phyloP scores from a whole-genome alignment of 1,140 invertebrate genomes.

The Marisa cornuarietis region DNA sequence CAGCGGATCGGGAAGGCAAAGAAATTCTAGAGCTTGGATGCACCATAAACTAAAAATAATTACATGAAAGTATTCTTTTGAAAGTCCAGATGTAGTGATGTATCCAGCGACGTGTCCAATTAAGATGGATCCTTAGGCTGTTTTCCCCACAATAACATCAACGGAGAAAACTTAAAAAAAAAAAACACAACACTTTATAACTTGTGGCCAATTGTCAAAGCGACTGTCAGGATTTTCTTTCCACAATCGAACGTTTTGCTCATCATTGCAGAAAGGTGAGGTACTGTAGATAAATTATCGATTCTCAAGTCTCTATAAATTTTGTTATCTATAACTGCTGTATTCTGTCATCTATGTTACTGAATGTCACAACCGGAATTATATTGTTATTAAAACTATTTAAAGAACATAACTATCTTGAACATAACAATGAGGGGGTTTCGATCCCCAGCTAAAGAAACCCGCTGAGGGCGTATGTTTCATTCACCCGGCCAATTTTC shows the following conservation, averaged over 20 bases:
- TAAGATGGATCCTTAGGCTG: too few relatives aligned
- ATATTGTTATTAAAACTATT: neutral
- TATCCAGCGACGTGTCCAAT: too few relatives aligned
- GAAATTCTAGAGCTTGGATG: too few relatives aligned
- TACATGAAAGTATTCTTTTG: too few relatives aligned
- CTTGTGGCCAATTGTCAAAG: neutral
- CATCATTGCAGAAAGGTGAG: too few relatives aligned
- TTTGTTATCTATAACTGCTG: neutral
- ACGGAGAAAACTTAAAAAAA: too few relatives aligned
- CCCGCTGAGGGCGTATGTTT: slow-evolving; percentile 8
- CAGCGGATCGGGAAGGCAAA: too few relatives aligned
- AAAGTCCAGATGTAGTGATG: too few relatives aligned
- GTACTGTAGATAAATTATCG: too few relatives aligned
- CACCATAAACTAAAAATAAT: too few relatives aligned
- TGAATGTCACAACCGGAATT: neutral
- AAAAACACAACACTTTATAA: too few relatives aligned
- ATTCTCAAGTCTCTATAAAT: neutral
- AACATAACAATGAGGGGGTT: neutral
- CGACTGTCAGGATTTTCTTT: neutral
- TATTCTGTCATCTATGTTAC: neutral
- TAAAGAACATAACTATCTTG: neutral
- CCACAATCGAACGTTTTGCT: neutral
- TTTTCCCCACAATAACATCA: too few relatives aligned
- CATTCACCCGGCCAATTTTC: slow-evolving; percentile 14
- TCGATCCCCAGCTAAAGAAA: neutral